Base-by-base conservation (phyloP, 2,113 vertebrate genomes). In the Thamnaconus septentrionalis region DNA sequence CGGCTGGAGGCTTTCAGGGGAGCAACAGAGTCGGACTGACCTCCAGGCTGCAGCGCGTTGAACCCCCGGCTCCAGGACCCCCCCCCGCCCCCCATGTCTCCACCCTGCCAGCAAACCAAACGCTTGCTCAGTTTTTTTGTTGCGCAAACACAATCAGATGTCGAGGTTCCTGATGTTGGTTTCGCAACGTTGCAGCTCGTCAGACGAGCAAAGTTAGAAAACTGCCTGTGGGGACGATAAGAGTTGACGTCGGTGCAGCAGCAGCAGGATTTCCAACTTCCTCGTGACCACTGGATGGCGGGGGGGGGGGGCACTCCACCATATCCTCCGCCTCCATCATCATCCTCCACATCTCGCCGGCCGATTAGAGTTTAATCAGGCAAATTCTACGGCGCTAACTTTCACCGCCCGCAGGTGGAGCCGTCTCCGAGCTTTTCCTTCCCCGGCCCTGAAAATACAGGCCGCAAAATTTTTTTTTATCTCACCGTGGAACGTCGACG, bases 331-430 rank as follows among this genome's bases (percentile, higher is more conserved):
- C 18, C 18, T 83, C 77, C 73, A 87, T 88, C 85, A 69, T 71
- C 69, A 49, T 57, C 69, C 86, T 75, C 81, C 64, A 45, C 81
- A 89, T 88, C 82, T 80, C 78, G 66, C 83, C 87, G 84, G 90
- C 92, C 91, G 91, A 91, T 91, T 91, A 81, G 84, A 73, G 84
- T 91, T 92, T 91, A 89, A 92, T 92, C 88, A 87, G 89, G 87
- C 88, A 89, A 31, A 88, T 91, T 91, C 89, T 85, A 86, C 82
- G 81, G 76, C 80, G 75, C 84, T 87, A 85, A 88, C 18, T 89
- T 91, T 89, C 88, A 88, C 87, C 80, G 86, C 90, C 86, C 85
- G 84, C 72, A 87, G 85, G 88, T 90, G 84, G 70, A 79, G 71
- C 81, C 69, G 73, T 88, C 66, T 68, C 74, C 0, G 67, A 87